Conservation (phyloP, 1,140 invertebrate genomes). For the Manduca sexta region DNA sequence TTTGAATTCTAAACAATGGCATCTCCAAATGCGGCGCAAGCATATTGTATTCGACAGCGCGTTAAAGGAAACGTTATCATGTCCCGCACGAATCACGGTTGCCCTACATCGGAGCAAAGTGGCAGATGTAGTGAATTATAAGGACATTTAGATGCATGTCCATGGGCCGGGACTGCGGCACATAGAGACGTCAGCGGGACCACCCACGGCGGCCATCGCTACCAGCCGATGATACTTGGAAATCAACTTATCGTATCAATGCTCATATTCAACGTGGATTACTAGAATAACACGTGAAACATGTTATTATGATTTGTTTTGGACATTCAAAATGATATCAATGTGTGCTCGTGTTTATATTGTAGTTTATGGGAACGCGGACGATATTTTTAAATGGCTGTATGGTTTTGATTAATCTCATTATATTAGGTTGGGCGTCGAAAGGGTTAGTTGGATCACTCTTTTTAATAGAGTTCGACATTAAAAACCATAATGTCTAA, state of each 20-base stretch:
- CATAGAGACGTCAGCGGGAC: conserved; percentile 64
- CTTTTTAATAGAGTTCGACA: too few species aligned
- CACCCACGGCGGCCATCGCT: conserved; percentile 42
- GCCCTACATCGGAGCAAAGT: conserved; percentile 31
- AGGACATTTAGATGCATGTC: conserved; percentile 60
- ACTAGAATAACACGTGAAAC: conserved; percentile 16
- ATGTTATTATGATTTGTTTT: conserved; percentile 17
- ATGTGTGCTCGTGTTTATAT: conserved; percentile 23
- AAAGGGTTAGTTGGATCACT: too few species aligned
- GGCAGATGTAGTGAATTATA: conserved; percentile 66
- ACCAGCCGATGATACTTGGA: conserved; percentile 21
- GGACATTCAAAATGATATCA: background rate
- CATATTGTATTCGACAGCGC: background rate
- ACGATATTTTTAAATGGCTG: conserved; percentile 15
- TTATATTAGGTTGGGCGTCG: too few species aligned
- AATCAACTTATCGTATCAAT: conserved; percentile 16
- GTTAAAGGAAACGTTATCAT: background rate
- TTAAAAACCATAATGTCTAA: too few species aligned
- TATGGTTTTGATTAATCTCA: too few species aligned
- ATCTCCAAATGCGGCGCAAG: conserved; percentile 11
- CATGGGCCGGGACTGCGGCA: conserved; percentile 28
- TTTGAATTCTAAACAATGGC: too few species aligned
- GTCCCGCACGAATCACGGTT: conserved; percentile 11
- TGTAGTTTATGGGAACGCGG: conserved; percentile 62
- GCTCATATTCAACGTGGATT: conserved; percentile 10